Percentiles rank a stretch among this genome's conserved stretches.
Evolutionary conservation across 2,113 vertebrate species (phyloP).

Genomic region (Hylia prasina): DNA sequence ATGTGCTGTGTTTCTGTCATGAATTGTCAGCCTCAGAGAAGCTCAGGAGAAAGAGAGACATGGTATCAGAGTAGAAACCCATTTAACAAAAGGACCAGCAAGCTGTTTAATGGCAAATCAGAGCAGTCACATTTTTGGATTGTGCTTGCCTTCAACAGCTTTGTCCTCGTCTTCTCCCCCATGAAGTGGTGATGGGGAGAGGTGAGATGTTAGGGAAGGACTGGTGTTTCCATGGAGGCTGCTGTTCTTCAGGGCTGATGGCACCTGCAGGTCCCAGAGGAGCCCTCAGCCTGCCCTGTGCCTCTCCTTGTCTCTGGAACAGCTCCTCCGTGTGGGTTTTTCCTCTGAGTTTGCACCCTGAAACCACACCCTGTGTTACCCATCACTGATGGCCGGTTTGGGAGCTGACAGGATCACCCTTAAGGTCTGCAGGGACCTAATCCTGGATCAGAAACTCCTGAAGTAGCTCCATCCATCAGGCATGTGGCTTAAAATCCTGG

Average conservation of each 20-base stretch:
- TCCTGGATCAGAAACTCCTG: background rate
- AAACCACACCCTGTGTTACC: background rate
- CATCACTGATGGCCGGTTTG: fast-evolving
- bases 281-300: background rate
- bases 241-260: background rate
- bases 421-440: background rate
- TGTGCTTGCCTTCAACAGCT: background rate
- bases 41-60: background rate
- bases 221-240: background rate
- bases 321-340: background rate
- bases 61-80: background rate
- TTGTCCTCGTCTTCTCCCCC: fast-evolving
- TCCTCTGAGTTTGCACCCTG: background rate
- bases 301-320: background rate
- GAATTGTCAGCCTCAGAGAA: background rate
- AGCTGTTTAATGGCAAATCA: background rate
- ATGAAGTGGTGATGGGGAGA: fast-evolving
- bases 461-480: background rate
- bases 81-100: background rate
- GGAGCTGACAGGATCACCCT: fast-evolving
- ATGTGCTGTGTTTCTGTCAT: background rate
- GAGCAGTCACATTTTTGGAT: background rate
- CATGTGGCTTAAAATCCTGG: background rate
- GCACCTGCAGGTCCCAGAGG: background rate
- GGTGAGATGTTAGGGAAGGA: background rate